Evolutionary conservation across 2,113 vertebrate genomes (phyloP), one percentile per base, ranked within the genome.

Genomic region (Alexandromys fortis): DNA sequence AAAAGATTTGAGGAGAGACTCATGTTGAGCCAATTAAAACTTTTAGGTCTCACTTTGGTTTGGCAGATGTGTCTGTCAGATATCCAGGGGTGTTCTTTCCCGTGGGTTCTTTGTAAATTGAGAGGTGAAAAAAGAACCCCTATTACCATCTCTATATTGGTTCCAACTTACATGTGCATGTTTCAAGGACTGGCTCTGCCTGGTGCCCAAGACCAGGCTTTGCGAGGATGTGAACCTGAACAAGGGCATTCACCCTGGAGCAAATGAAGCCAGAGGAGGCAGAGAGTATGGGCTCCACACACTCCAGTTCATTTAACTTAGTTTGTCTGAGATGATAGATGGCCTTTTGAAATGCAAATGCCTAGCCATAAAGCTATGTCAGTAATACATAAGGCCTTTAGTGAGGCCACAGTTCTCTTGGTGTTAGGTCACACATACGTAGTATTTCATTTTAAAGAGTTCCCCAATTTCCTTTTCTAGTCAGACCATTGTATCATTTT

Each of bases 21-120:
- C 91, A 61, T 2, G 58, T 11, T 49, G 92, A 90, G 75, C 68
- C 92, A 96, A 96, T 16, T 61, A 96, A 98, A 97, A 63, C 65
- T 96, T 94, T 93, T 30, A 85, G 78, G 61, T 95, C 96, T 97
- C 94, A 52, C 65, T 94, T 97, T 9, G 67, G n/a, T 90, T 86
- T 97, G 79, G 95, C 90, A 58, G 89, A 94, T 83, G 91, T 52
- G 10, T 47, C 61, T 21, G 0, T 58, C 82, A 96, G 55, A 67
- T 96, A 90, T 42, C 24, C 7, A 86, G 67, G 9, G 6, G 2
- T 79, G 89, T 96, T 75, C 52, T 96, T 86, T 38, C 77, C 16
- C 52, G 9, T 72, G 45, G 52, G 52, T 85, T 75, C 45, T 93
- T 65, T 49, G 61, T 58, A 92, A 87, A 88, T 76, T 68, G 83